phyloP scores from a whole-genome alignment of 2,888 invertebrate species.

The Erynnis tages region DNA sequence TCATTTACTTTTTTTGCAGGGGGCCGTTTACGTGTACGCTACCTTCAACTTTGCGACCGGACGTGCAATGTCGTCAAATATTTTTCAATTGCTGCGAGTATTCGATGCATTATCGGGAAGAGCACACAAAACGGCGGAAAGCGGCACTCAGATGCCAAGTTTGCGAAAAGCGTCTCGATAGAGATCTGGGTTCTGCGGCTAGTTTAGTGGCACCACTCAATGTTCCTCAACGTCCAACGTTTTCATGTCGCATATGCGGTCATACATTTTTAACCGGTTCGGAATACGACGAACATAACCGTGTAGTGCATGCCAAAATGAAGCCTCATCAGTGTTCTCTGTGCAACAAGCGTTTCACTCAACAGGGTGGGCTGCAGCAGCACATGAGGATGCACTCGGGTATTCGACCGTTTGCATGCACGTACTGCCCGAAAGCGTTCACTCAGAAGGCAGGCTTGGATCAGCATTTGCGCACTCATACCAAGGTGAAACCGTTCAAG shows the following conservation, averaged over 20 bases:
- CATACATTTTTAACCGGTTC: constrained; percentile 54
- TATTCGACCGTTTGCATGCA: constrained; percentile 66
- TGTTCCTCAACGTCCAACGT: constrained; percentile 42
- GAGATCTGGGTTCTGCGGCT: constrained; percentile 45
- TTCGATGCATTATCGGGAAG: constrained; percentile 70
- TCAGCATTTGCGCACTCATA: constrained; percentile 73
- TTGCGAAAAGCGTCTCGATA: constrained; percentile 70
- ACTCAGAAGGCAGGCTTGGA: constrained; percentile 75
- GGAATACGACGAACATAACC: constrained; percentile 65
- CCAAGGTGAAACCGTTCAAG: constrained; percentile 72
- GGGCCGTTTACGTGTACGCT: constrained; percentile 73
- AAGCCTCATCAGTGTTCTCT: constrained; percentile 70
- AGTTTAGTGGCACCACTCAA: constrained; percentile 42
- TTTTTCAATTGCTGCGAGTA: constrained; percentile 76
- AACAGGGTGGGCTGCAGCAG: constrained; percentile 72
- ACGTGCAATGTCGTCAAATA: constrained; percentile 65
- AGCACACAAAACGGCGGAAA: constrained; percentile 73
- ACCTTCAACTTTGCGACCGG: constrained; percentile 59
- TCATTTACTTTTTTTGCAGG: constrained; percentile 41
- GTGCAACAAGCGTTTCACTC: constrained; percentile 70
- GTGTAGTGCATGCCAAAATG: constrained; percentile 61
- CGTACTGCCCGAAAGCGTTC: constrained; percentile 69
- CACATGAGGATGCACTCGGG: constrained; percentile 76
- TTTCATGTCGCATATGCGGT: constrained; percentile 61
- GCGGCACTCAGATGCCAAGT: constrained; percentile 73